Conservation (phyloP, 2,113 vertebrate genomes). For the Prolemur simus region DNA sequence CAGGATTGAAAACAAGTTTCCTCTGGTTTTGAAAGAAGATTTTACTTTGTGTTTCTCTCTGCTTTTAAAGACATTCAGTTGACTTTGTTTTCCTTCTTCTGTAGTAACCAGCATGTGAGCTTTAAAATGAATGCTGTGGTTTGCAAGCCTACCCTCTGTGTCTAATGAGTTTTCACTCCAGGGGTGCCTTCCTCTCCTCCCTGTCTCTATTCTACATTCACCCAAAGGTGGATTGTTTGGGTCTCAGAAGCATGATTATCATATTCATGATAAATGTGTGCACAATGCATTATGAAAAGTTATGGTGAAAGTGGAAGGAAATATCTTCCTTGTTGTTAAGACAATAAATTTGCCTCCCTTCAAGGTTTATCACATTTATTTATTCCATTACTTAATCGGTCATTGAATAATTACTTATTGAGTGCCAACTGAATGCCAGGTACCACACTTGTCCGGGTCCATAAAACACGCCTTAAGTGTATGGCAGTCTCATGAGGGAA, state of each 20-base stretch:
- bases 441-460: too few species aligned
- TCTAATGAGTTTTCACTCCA: conserved; percentile 56
- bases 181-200: background rate
- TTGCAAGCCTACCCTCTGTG: background rate
- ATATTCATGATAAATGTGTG: conserved; percentile 43
- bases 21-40: conserved; percentile 46
- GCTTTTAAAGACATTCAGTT: conserved; percentile 10
- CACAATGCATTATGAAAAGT: background rate
- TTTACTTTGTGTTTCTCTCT: conserved; percentile 33
- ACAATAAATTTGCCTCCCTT: background rate
- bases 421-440: background rate
- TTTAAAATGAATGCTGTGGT: conserved; percentile 21
- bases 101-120: conserved; percentile 4
- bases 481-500: background rate
- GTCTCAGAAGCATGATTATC: conserved; percentile 14
- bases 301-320: background rate
- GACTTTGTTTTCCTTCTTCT: background rate
- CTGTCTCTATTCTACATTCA: background rate
- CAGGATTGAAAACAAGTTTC: conserved; percentile 47
- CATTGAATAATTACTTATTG: background rate
- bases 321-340: background rate
- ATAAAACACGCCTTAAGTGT: background rate
- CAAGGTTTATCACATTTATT: background rate
- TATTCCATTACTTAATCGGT: background rate
- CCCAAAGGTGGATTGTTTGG: conserved; percentile 18